phyloP scores from a whole-genome alignment of 1,140 invertebrate species.

The Drosophila micromelanica region DNA sequence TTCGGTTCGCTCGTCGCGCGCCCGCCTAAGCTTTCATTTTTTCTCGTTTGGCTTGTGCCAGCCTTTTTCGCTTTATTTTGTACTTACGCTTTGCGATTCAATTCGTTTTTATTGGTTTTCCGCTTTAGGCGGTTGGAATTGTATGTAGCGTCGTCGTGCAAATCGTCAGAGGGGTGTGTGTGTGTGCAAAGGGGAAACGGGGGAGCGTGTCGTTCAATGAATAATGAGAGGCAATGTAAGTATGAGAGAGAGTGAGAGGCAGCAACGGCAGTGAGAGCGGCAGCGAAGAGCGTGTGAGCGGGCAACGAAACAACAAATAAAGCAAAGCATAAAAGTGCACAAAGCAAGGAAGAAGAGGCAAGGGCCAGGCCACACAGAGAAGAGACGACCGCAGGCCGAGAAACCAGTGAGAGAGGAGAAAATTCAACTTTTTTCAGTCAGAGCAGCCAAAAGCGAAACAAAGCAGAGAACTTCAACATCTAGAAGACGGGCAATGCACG shows the following conservation, averaged over 20 bases:
- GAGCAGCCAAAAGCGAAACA: conserved; percentile 65
- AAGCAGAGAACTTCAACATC: conserved; percentile 61
- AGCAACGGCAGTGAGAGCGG: conserved; percentile 24
- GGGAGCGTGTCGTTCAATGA: conserved; percentile 72
- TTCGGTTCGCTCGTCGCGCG: conserved; percentile 39
- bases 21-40: conserved; percentile 74
- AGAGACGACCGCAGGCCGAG: conserved; percentile 38
- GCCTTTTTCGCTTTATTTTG: conserved; percentile 81
- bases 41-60: conserved; percentile 58
- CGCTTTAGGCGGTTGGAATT: conserved; percentile 77
- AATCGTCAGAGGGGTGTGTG: conserved; percentile 53
- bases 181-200: conserved; percentile 27
- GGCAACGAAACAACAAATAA: conserved; percentile 73
- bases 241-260: conserved; percentile 17
- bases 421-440: conserved; percentile 66
- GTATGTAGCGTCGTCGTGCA: conserved; percentile 75
- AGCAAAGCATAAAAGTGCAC: conserved; percentile 80
- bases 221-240: conserved; percentile 79
- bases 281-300: conserved; percentile 42
- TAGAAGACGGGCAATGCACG: conserved; percentile 67
- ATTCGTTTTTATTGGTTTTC: conserved; percentile 83
- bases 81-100: conserved; percentile 83
- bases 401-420: conserved; percentile 53
- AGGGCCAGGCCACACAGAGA: conserved; percentile 26
- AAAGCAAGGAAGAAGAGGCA: conserved; percentile 57